A percentile compares a stretch with the other conserved stretches of the same genome.
Conservation (phyloP, 2,113 vertebrate species). For the Polyodon spathula region DNA sequence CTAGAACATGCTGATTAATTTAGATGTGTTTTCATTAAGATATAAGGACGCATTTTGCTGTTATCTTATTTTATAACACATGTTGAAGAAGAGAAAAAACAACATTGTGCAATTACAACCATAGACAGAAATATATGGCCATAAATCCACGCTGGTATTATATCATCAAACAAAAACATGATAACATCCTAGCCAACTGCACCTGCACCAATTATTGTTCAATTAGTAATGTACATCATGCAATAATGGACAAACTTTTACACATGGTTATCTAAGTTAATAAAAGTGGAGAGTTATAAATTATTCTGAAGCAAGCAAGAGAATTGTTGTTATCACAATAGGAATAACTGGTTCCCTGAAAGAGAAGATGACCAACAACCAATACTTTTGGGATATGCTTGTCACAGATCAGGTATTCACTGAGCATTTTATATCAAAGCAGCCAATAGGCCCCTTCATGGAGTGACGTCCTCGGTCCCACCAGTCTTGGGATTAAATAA, state of each 20-base stretch:
- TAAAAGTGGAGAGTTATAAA: constrained; percentile 26
- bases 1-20: too few species aligned
- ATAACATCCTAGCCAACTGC: constrained; percentile 56
- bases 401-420: too few species aligned
- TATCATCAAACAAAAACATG: constrained; percentile 41
- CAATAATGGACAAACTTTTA: constrained; percentile 56
- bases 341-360: constrained; percentile 20
- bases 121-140: constrained; percentile 47
- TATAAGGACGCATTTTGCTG: too few species aligned
- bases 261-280: constrained; percentile 29
- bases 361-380: too few species aligned
- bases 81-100: constrained; percentile 5
- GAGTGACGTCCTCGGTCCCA: too few species aligned
- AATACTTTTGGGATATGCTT: too few species aligned
- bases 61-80: too few species aligned
- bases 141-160: constrained; percentile 44
- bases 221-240: constrained; percentile 65
- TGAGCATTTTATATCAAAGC: too few species aligned
- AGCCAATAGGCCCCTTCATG: too few species aligned
- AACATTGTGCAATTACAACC: constrained; percentile 23
- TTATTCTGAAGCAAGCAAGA: background rate
- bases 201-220: constrained; percentile 71
- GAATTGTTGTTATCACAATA: constrained; percentile 25
- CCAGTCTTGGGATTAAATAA: too few species aligned
- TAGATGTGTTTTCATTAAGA: too few species aligned